These are phyloP conservation scores for Salvelinus namaycush DNA, from an alignment of 2,113 vertebrate genomes.

Conservation along the genomic window DNA sequence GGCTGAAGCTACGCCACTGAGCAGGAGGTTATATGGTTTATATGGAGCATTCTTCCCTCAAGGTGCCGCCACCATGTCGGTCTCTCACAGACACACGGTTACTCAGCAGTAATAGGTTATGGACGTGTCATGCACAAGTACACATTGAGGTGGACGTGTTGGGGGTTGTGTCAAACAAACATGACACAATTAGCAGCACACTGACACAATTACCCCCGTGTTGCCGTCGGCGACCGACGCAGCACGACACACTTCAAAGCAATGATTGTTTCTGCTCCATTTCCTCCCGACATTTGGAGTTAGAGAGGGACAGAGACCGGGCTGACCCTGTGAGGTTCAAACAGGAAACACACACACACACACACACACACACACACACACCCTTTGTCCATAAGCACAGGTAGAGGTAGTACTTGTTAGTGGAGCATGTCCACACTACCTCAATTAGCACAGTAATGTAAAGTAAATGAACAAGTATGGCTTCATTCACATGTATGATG, in stretches of 20 bases:
- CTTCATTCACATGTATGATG: too few relatives aligned
- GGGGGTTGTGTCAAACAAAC: too few relatives aligned
- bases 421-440: too few relatives aligned
- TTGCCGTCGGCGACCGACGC: conserved; percentile 17
- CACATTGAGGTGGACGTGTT: too few relatives aligned
- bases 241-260: conserved; percentile 13
- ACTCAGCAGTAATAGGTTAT: too few relatives aligned
- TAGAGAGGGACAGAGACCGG: not conserved
- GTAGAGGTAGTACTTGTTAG: not conserved
- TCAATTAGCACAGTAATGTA: too few relatives aligned
- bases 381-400: not conserved
- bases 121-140: too few relatives aligned
- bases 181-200: too few relatives aligned
- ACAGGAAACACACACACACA: not conserved
- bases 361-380: not conserved
- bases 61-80: too few relatives aligned
- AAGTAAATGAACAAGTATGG: too few relatives aligned
- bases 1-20: not conserved
- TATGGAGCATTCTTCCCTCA: too few relatives aligned
- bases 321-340: not conserved
- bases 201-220: conserved; percentile 43
- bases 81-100: too few relatives aligned
- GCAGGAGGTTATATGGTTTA: conserved; percentile 21
- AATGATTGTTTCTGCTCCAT: conserved; percentile 43
- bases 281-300: conserved; percentile 13